Conservation (phyloP, 2,113 vertebrate species). For the Gyps fulvus region DNA sequence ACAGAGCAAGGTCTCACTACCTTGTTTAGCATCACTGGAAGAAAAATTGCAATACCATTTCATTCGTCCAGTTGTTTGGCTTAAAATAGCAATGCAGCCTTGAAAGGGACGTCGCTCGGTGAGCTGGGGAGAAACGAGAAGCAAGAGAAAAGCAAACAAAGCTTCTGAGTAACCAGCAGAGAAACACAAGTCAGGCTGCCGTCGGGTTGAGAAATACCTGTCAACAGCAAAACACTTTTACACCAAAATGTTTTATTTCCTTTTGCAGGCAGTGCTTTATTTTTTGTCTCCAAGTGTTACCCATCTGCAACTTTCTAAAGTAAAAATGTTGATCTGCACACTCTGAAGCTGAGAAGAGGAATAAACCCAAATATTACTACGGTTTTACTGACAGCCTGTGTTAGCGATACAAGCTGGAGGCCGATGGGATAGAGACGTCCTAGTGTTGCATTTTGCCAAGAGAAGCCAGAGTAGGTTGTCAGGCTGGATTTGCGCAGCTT, state of each 20-base stretch:
- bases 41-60: background rate
- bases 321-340: accelerated
- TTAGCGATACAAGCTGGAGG: accelerated
- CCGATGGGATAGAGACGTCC: accelerated
- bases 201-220: background rate
- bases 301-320: background rate
- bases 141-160: background rate
- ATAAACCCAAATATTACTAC: accelerated
- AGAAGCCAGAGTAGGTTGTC: no score
- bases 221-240: background rate
- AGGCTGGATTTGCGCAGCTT: accelerated
- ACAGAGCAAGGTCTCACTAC: background rate
- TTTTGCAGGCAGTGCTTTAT: background rate
- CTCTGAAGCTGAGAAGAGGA: background rate
- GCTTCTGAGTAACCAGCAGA: background rate
- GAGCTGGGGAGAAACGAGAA: background rate
- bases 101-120: background rate
- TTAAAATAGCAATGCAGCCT: background rate
- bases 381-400: accelerated
- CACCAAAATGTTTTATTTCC: background rate
- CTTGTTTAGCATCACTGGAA: background rate
- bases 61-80: background rate
- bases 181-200: background rate
- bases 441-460: accelerated
- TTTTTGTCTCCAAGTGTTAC: background rate